Base-by-base conservation (phyloP, 1,140 invertebrate species). In the Drosophila hydei region DNA sequence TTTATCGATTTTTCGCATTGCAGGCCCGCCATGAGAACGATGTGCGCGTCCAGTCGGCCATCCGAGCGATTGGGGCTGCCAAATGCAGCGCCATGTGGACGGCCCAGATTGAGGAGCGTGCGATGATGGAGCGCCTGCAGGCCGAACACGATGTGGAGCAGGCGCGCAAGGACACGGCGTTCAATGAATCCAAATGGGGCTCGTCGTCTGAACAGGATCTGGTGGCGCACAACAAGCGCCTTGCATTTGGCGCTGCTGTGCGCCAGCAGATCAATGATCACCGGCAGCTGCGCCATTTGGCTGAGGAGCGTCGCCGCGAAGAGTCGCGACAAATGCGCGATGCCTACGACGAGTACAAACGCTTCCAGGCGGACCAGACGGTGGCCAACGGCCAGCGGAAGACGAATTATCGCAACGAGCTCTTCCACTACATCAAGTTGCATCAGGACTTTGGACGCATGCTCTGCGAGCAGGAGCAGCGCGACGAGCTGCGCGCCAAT, bases 41-140 rank as follows among this genome's bases (percentile, higher is more conserved):
- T 25, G 62, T 54, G 40, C 78, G 79, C n/a, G 78, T 88, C 0
- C 70, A 79, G 42, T 56, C 64, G 0, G 78, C 83, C 0, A 52
- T 48, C 0, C 69, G 79, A 0, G 78, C 84, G 0, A 88, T 88
- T 0, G 70, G 75, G 0, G 83, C 77, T 9, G 83, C 84, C 75
- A 83, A 83, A 6, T 88, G 83, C 61, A 83, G 78, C 25, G 83
- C 83, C 50, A 83, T 83, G 75, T 88, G 84, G 83, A 77, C 83
- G 16, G 71, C 74, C 0, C 80, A 85, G 62, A 87, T 85, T 12
- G 63, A 67, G 70, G 78, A 81, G 69, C 74, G 74, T 2, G 78
- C 62, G 5, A 67, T 54, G 47, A 56, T 45, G 45, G 36, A 60
- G 23, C 76, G 74, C 18, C 36, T 70, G 23, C 75, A 65, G 61